Evolutionary conservation across 2,888 invertebrate species (phyloP), one percentile per base, ranked within the genome.

Genomic region (Heliconius erato): DNA sequence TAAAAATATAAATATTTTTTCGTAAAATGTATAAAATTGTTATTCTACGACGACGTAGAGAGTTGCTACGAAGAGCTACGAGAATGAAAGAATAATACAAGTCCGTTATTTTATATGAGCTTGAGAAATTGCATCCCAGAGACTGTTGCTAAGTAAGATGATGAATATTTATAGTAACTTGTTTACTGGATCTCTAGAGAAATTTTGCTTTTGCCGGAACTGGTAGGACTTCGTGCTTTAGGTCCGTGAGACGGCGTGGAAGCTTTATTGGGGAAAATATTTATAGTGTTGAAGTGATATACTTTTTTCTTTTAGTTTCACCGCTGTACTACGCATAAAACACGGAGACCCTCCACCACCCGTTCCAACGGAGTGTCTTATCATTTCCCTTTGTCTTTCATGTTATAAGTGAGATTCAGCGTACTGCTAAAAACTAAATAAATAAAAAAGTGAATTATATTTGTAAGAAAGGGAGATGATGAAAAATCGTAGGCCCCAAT

Each of bases 51-150:
- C 59, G 74, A 40, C 40, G 81, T 77, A 81, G 77, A 49, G n/a
- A 44, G 35, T 71, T 35, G 32, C 79, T 79, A 79, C 80, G 69
- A 71, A 35, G 71, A 69, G 69, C 81, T 78, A 81, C 81, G 71
- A 49, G 65, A 78, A 65, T 78, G 81, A 65, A 81, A 78, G 77
- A 59, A 81, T 78, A 81, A 78, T 81, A 81, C 78, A 71, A 81
- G 77, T 78, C 59, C 65, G 40, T 71, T 78, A 67, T 49, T 68
- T 67, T 78, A 67, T 78, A 78, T 78, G 78, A 78, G 67, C 67
- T 76, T 32, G 78, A 78, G 78, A 78, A 78, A 78, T 49, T 67
- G 67, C 49, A 78, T 40, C 76, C 14, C 16, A 72, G 44, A 72
- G 26, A 28, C 16, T 44, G 44, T 49, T 49, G 3, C 49, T 49